A percentile compares a stretch with the other conserved stretches of the same genome.
phyloP scores from a whole-genome alignment of 2,113 vertebrate genomes.

The Condylura cristata region DNA sequence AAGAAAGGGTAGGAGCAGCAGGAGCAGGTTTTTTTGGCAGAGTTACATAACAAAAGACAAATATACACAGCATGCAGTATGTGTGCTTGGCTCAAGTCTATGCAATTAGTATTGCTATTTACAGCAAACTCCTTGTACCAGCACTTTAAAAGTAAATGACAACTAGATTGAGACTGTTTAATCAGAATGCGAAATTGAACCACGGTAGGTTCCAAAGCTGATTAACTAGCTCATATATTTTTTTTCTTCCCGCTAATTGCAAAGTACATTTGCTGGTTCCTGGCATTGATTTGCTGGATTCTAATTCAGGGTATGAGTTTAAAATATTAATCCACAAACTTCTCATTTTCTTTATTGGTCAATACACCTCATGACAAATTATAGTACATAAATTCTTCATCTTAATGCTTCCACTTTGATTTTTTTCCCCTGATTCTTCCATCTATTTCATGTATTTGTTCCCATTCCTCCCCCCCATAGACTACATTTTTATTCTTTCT shows the following conservation, averaged over 20 bases:
- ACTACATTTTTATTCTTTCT: slow-evolving; percentile 71
- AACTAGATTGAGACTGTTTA: slow-evolving; percentile 69
- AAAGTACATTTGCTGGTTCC: slow-evolving; percentile 62
- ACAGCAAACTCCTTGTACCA: slow-evolving; percentile 67
- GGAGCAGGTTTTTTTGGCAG: slow-evolving; percentile 67
- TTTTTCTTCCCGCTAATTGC: slow-evolving; percentile 58
- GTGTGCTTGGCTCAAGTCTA: slow-evolving; percentile 65
- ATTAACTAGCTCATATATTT: slow-evolving; percentile 58
- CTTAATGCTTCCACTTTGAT: slow-evolving; percentile 76
- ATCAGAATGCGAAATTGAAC: slow-evolving; percentile 72
- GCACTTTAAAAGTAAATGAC: slow-evolving; percentile 72
- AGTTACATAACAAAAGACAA: slow-evolving; percentile 60
- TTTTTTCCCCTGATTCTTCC: slow-evolving; percentile 72
- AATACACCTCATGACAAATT: slow-evolving; percentile 71
- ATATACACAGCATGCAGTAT: slow-evolving; percentile 48
- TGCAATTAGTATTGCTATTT: slow-evolving; percentile 79
- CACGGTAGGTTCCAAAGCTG: slow-evolving; percentile 52
- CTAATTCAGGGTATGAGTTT: slow-evolving; percentile 71
- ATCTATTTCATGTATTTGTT: slow-evolving; percentile 68
- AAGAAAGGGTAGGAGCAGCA: slow-evolving; percentile 61
- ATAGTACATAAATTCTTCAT: slow-evolving; percentile 71
- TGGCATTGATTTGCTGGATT: slow-evolving; percentile 70
- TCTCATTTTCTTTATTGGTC: slow-evolving; percentile 72
- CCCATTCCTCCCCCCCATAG: slow-evolving; percentile 40
- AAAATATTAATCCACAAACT: slow-evolving; percentile 77